Base-by-base conservation (phyloP, 2,113 vertebrate species). In the Pyxicephalus adspersus region DNA sequence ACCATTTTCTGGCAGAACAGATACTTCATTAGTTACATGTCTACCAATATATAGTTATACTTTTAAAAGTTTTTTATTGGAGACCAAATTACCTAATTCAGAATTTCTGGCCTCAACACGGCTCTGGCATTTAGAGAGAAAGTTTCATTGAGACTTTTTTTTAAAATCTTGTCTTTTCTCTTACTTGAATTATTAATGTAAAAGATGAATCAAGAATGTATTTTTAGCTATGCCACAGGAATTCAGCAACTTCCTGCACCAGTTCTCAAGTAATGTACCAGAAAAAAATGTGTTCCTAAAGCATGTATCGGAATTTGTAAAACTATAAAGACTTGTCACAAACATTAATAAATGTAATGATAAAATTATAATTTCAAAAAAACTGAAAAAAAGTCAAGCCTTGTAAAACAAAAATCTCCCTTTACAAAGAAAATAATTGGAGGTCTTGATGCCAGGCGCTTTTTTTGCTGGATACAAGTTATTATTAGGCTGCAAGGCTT, bases 161-260 rank as follows among this genome's bases (percentile, higher is more conserved):
- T 22, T 51, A 18, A 5, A 18, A 28, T 72, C 34, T 25, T n/a
- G 55, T 51, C 54, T 71, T 55, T 45, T 51, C 68, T 80, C 65
- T n/a, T 22, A 64, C 60, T 18, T 81, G 70, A 73, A 81, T 81
- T 73, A 81, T 81, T 81, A 28, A 81, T 81, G 79, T 73, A 31
- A 64, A n/a, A 64, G 68, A 65, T 73, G 68, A 81, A 81, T 74
- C 79, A 55, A 54, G 25, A 65, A 18, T 65, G 68, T 81, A 81
- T 81, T 81, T 81, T 81, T 81, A 81, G 79, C 61, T 74, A 52
- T 26, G 23, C 51, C 38, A 31, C 29, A 74, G 57, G 68, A 72
- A 26, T 54, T 65, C 38, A 50, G n/a, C 79, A 65, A 61, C 51
- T 81, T 61, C 79, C 79, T 73, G 54, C n/a, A 23, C 68, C 22